Conservation (phyloP, 2,113 vertebrate genomes). For the Chaetops frenatus region DNA sequence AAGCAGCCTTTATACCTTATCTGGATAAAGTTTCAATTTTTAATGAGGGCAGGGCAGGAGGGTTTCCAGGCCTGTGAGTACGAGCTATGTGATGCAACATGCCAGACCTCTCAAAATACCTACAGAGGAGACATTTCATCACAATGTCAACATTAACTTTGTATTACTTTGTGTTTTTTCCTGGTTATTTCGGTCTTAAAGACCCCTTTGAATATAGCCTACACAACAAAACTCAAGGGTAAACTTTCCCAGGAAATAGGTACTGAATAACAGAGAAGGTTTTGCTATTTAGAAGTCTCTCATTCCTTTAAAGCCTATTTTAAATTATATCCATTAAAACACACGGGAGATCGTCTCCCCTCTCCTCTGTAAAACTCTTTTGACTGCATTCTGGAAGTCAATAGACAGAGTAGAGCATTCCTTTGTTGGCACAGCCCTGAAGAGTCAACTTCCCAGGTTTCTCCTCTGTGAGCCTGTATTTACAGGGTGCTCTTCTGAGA, state of each 20-base stretch:
- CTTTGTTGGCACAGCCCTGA: not conserved
- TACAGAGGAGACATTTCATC: not conserved
- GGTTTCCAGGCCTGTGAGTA: slow-evolving; percentile 48
- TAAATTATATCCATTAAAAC: not conserved
- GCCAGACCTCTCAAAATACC: slow-evolving; percentile 27
- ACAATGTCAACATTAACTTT: not conserved
- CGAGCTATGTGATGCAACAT: slow-evolving; percentile 5
- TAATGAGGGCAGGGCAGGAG: slow-evolving; percentile 38
- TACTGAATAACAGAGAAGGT: not conserved
- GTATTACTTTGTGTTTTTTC: not conserved
- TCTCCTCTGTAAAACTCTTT: not conserved
- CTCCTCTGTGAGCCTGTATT: not conserved
- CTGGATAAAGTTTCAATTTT: slow-evolving; percentile 36
- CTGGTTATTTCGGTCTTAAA: not conserved
- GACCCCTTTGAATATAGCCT: not conserved
- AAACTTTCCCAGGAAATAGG: not conserved
- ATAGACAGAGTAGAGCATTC: not conserved
- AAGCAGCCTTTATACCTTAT: slow-evolving; percentile 4
- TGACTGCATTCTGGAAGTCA: not conserved
- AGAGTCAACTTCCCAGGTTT: not conserved
- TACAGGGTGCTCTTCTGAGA: not conserved
- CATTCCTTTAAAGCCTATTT: not conserved
- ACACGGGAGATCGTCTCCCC: not conserved
- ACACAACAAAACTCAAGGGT: not conserved
- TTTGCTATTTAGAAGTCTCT: not conserved